Evolutionary conservation across 2,888 invertebrate species (phyloP).

Genomic region (Cabera pusaria): DNA sequence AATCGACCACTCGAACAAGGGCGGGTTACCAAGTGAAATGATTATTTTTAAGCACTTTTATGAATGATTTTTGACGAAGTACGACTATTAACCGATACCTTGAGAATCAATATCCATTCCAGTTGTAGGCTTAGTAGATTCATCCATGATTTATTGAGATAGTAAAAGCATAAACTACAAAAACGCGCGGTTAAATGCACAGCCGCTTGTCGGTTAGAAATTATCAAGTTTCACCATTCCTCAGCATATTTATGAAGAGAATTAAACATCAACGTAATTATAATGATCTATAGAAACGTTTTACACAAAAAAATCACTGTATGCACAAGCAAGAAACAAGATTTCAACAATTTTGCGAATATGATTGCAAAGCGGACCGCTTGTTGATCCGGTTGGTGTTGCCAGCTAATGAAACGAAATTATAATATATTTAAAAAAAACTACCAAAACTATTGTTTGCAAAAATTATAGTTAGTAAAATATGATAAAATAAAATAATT

Average conservation of each 20-base stretch:
- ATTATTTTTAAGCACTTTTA: slow-evolving; percentile 35
- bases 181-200: slow-evolving; percentile 64
- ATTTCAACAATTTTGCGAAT: slow-evolving; percentile 33
- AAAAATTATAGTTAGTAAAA: too few species aligned
- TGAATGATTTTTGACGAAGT: slow-evolving; percentile 32
- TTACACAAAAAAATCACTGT: too few species aligned
- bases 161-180: slow-evolving; percentile 39
- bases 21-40: slow-evolving; percentile 47
- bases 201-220: slow-evolving; percentile 66
- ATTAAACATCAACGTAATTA: too few species aligned
- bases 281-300: too few species aligned
- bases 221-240: slow-evolving; percentile 50
- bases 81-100: slow-evolving; percentile 48
- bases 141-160: slow-evolving; percentile 53
- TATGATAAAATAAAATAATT: too few species aligned
- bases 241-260: too few species aligned
- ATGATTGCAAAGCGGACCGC: slow-evolving; percentile 49
- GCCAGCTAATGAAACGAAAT: slow-evolving; percentile 37
- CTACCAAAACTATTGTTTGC: too few species aligned
- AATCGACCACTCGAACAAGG: slow-evolving; percentile 35
- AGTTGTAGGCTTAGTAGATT: slow-evolving; percentile 42
- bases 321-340: slow-evolving; percentile 28
- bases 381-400: slow-evolving; percentile 72
- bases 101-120: slow-evolving; percentile 45
- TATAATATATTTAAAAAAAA: too few species aligned